Evolutionary conservation across 2,888 invertebrate genomes (phyloP).

Genomic region (Agrilus mali): DNA sequence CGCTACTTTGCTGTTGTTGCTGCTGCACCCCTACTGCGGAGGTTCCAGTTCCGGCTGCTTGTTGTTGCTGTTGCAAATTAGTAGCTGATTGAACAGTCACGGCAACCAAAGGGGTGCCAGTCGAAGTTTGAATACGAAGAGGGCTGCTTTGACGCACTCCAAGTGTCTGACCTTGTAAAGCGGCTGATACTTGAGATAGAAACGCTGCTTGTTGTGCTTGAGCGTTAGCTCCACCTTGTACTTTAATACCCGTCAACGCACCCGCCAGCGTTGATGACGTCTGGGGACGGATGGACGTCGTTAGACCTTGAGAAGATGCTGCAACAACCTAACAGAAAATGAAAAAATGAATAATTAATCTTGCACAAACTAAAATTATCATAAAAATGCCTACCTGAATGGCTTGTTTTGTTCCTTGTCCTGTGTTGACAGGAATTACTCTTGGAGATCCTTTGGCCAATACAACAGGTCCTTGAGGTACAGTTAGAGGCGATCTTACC

Average conservation of each 20-base stretch:
- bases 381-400: conserved; percentile 36
- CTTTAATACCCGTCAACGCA: conserved; percentile 37
- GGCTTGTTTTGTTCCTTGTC: conserved; percentile 44
- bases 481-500: conserved; percentile 34
- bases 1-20: too few relatives aligned
- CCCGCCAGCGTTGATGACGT: conserved; percentile 35
- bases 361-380: background rate
- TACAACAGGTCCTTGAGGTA: conserved; percentile 45
- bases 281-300: conserved; percentile 39
- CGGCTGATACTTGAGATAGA: conserved; percentile 42
- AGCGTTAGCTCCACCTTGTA: conserved; percentile 27
- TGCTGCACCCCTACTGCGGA: too few relatives aligned
- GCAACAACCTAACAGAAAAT: conserved; percentile 38
- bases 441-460: conserved; percentile 49
- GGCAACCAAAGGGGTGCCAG: conserved; percentile 28
- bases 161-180: conserved; percentile 37
- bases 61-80: conserved; percentile 32
- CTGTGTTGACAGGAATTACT: conserved; percentile 50
- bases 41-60: too few relatives aligned
- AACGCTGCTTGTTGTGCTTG: conserved; percentile 41
- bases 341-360: background rate
- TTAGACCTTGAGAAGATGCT: conserved; percentile 40
- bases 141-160: conserved; percentile 42
- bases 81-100: conserved; percentile 44
- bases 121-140: conserved; percentile 44